Base-by-base conservation (phyloP, 2,797 vertebrate genomes). In the Lithobates pipiens region DNA sequence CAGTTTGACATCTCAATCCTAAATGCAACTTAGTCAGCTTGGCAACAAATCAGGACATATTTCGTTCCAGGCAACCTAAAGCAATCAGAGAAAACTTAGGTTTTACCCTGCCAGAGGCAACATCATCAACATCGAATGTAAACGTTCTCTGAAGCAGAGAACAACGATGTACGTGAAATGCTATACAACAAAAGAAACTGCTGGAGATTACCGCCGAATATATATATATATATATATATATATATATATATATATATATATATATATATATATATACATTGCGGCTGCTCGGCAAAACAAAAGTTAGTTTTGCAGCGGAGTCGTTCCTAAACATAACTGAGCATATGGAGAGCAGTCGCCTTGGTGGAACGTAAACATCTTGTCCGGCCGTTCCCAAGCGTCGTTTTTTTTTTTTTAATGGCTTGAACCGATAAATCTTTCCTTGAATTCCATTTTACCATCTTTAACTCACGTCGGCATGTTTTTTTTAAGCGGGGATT, bases 1-100 rank as follows among this genome's bases (percentile, higher is more conserved):
- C 50, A 27, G 18, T 46, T 68, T 80, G 67, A 34, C 65, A 57
- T 80, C 44, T 25, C 67, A 57, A 34, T 78, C 27, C 46, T 46
- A 69, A 79, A 69, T 50, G 50, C 65, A 69, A n/a, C 34, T 7
- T 23, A 15, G 67, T 27, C 34, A 63, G n/a, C 18, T 54, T 69
- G 77, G 65, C 77, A 70, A 32, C 27, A 1, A 70, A 70, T 80
- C 65, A 70, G 65, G 46, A 39, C 70, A n/a, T 80, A 80, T 36
- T 39, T 72, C 70, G 34, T 68, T 71, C 36, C 61, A 25, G 67
- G n/a, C 77, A 13, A 34, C 68, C 15, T 23, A 70, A 29, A 72
- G 68, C 79, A 80, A 72, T 80, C 69, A 72, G 29, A 61, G 32
- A 25, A 39, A 72, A 57, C 46, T 39, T 39, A 39, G 6, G 6